These are phyloP conservation scores for Sphinx pinastri DNA, from an alignment of 2,888 invertebrate genomes.

Conservation along the genomic window DNA sequence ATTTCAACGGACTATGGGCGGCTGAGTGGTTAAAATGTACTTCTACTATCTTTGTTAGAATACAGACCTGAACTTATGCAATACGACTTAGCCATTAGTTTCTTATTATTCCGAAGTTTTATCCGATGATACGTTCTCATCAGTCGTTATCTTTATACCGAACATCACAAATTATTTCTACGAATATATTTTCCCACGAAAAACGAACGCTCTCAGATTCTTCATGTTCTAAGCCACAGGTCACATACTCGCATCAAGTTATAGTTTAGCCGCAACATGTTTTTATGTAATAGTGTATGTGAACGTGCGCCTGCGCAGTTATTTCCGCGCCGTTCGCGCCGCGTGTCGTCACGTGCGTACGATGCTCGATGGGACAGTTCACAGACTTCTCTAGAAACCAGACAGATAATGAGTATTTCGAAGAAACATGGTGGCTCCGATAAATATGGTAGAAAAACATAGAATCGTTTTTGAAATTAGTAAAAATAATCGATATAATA, in stretches of 20 bases:
- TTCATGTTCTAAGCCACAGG: not conserved
- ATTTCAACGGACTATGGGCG: too few relatives aligned
- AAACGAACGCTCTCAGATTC: not conserved
- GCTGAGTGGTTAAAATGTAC: too few relatives aligned
- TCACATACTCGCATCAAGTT: not conserved
- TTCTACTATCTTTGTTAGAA: too few relatives aligned
- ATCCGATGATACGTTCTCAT: too few relatives aligned
- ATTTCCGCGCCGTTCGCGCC: conserved; percentile 28
- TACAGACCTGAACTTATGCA: too few relatives aligned
- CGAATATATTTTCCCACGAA: too few relatives aligned
- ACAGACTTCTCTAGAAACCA: conserved; percentile 8
- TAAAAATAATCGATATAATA: not conserved
- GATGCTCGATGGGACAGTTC: not conserved
- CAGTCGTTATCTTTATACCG: too few relatives aligned
- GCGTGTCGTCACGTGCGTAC: conserved; percentile 41
- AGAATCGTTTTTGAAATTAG: not conserved
- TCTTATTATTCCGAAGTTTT: too few relatives aligned
- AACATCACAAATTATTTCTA: too few relatives aligned
- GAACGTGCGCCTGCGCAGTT: conserved; percentile 22
- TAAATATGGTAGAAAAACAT: not conserved
- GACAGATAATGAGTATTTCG: not conserved
- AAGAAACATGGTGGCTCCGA: not conserved
- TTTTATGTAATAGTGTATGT: conserved; percentile 17
- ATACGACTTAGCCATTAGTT: too few relatives aligned
- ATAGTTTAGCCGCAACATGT: conserved; percentile 3